phyloP scores from a whole-genome alignment of 2,888 invertebrate species.

The Subacronicta megacephala region DNA sequence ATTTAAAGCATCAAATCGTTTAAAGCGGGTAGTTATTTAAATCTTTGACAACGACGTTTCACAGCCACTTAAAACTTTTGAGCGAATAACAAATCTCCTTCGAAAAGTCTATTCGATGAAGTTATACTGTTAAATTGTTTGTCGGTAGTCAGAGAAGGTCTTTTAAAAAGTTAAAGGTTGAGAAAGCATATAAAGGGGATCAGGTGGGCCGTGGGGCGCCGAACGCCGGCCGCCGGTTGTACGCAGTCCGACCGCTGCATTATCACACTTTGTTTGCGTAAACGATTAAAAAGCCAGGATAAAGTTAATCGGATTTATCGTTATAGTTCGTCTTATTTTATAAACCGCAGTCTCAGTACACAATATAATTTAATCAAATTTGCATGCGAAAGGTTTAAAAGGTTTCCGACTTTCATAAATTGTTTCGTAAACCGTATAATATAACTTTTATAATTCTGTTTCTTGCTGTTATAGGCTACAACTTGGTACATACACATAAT shows the following conservation, averaged over 20 bases:
- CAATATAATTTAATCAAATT: slow-evolving; percentile 5
- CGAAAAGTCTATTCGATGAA: slow-evolving; percentile 84
- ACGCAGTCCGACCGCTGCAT: slow-evolving; percentile 23
- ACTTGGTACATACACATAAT: not conserved
- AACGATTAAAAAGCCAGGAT: slow-evolving; percentile 46
- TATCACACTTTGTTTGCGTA: slow-evolving; percentile 41
- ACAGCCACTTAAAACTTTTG: slow-evolving; percentile 88
- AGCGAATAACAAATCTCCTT: slow-evolving; percentile 88
- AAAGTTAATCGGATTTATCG: slow-evolving; percentile 37
- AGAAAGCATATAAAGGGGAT: slow-evolving; percentile 75
- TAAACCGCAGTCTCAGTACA: slow-evolving; percentile 12
- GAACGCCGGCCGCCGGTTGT: slow-evolving; percentile 1
- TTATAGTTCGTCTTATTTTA: slow-evolving; percentile 31
- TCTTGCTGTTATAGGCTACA: not conserved
- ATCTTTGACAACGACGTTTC: slow-evolving; percentile 86
- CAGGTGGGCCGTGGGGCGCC: slow-evolving; percentile 51
- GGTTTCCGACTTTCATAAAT: not conserved
- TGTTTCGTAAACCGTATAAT: not conserved
- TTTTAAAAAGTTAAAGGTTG: slow-evolving; percentile 80
- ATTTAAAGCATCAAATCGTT: slow-evolving; percentile 63
- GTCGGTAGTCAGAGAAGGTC: slow-evolving; percentile 78
- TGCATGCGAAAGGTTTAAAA: not conserved
- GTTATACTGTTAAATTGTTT: slow-evolving; percentile 87
- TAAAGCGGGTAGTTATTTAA: slow-evolving; percentile 74
- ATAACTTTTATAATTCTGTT: not conserved